Evolutionary conservation across 2,888 invertebrate species (phyloP).

Genomic region (Alitta virens): DNA sequence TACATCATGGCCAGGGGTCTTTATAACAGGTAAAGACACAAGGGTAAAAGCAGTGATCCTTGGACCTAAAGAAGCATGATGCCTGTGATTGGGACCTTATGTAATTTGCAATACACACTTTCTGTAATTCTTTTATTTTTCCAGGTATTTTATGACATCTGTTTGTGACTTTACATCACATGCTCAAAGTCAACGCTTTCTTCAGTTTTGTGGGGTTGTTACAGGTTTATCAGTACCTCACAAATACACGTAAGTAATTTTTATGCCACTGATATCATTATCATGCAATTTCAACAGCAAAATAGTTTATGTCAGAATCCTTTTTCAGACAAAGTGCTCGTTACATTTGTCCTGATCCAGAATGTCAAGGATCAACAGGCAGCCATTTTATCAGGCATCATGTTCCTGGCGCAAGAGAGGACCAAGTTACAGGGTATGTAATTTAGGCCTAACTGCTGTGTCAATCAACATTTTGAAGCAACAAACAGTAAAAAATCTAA

Average conservation of each 20-base stretch:
- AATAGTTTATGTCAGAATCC: background rate
- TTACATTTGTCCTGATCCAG: conserved; percentile 38
- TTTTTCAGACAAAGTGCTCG: conserved; percentile 41
- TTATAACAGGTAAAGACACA: too few relatives aligned
- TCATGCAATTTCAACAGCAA: background rate
- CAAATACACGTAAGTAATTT: background rate
- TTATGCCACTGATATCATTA: background rate
- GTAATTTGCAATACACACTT: too few relatives aligned
- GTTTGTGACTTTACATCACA: background rate
- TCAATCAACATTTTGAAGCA: too few relatives aligned
- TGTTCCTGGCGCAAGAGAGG: conserved; percentile 44
- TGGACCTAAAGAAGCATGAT: too few relatives aligned
- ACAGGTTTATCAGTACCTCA: background rate
- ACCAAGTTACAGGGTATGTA: conserved; percentile 41
- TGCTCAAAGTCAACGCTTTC: background rate
- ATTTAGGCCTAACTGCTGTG: too few relatives aligned
- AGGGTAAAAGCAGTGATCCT: too few relatives aligned
- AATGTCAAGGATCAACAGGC: conserved; percentile 40
- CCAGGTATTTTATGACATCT: background rate
- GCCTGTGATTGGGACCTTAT: too few relatives aligned
- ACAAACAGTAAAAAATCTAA: too few relatives aligned
- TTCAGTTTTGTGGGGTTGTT: background rate
- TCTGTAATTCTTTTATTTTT: background rate
- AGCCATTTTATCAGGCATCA: conserved; percentile 46
- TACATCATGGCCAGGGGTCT: too few relatives aligned